Evolutionary conservation across 1,140 invertebrate genomes (phyloP), one percentile per base, ranked within the genome.

Genomic region (Dermatophagoides farinae): DNA sequence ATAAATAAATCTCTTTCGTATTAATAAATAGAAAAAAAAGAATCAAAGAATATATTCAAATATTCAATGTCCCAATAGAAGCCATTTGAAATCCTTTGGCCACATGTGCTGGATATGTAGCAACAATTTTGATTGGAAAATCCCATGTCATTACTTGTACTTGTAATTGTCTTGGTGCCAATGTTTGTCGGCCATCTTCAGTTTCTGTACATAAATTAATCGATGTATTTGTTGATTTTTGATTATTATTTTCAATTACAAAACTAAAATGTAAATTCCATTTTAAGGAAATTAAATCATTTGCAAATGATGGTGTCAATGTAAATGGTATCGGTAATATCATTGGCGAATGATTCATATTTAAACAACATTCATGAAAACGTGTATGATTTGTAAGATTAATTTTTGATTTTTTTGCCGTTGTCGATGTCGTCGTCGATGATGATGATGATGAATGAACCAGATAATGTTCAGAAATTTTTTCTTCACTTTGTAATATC

Each of bases 81-180:
- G 61, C 54, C 40, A 64, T 52, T 55, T 64, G 52, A 37, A 62
- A 49, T 41, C 66, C 66, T 51, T 64, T 62, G 41, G 70, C 68
- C 16, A 86, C 81, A 68, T 88, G 84, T 54, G 82, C 74, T 0
- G 89, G 87, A 64, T 86, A 81, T 2, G 89, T 88, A 0, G 90
- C 85, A 74, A 88, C 88, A 51, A 96, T 80, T 68, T 85, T 86
- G 47, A 97, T 82, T 5, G 91, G 91, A 31, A 96, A 74, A 75
- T 95, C 88, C 92, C 92, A 97, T 1, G 93, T 82, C 88, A 96
- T 95, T 11, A 91, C 96, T 73, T 97, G 90, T 57, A 97, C 90
- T 22, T 88, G 82, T 16, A 96, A 72, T 62, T 80, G 80, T 8
- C 80, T 73, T 0, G 90, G 88, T 20, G 85, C 88, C 12, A 55